Conservation (phyloP, 2,888 invertebrate species). For the Charanyca ferruginea region DNA sequence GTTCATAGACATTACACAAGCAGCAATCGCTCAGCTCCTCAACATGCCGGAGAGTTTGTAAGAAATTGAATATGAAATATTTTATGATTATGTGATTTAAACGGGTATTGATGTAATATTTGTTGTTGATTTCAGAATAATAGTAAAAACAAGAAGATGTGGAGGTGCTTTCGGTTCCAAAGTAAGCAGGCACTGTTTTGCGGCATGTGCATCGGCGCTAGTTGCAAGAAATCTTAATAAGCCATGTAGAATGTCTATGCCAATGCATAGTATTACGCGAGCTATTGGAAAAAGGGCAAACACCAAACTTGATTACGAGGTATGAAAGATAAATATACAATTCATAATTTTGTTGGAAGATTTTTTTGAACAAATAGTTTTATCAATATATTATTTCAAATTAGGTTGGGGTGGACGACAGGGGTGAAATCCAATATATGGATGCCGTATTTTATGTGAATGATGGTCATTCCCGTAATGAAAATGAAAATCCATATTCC, state of each 20-base stretch:
- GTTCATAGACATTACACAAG: conserved; percentile 68
- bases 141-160: conserved; percentile 69
- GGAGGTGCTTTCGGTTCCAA: conserved; percentile 75
- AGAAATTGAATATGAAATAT: conserved; percentile 38
- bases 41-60: conserved; percentile 72
- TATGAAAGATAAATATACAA: conserved; percentile 23
- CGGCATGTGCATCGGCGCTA: conserved; percentile 70
- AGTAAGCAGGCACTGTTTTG: conserved; percentile 66
- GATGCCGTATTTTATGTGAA: conserved; percentile 72
- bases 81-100: not conserved
- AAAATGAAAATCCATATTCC: conserved; percentile 64
- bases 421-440: conserved; percentile 75
- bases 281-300: conserved; percentile 73
- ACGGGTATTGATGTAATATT: not conserved
- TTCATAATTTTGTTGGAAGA: not conserved
- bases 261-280: conserved; percentile 72
- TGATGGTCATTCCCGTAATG: conserved; percentile 71
- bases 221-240: conserved; percentile 69
- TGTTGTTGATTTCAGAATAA: conserved; percentile 64
- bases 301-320: conserved; percentile 72
- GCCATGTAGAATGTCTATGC: conserved; percentile 74
- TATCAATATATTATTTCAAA: not conserved
- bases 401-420: conserved; percentile 71
- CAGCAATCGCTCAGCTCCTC: conserved; percentile 68
- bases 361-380: not conserved